These are phyloP conservation scores for Balearica regulorum DNA, from an alignment of 2,797 vertebrate species.

Conservation along the genomic window DNA sequence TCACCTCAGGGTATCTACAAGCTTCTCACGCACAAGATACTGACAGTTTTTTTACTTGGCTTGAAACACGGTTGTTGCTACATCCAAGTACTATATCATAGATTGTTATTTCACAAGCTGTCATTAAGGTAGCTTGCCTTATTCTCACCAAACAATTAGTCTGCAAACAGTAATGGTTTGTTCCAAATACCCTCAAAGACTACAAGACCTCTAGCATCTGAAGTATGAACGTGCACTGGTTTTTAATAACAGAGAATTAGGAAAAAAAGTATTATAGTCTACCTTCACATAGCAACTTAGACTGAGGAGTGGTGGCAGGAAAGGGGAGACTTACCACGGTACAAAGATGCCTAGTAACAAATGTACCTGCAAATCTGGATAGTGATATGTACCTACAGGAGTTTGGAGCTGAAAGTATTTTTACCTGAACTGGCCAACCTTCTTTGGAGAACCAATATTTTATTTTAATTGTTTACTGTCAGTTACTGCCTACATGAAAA, in stretches of 20 bases:
- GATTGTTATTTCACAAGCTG: constrained; percentile 77
- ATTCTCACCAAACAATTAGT: constrained; percentile 71
- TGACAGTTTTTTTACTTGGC: constrained; percentile 73
- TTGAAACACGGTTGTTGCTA: constrained; percentile 72
- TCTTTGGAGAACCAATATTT: constrained; percentile 14
- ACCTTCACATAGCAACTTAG: constrained; percentile 44
- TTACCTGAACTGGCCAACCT: constrained; percentile 17
- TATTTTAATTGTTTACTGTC: background rate
- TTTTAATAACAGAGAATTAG: constrained; percentile 43
- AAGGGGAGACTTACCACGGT: background rate
- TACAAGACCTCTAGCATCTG: constrained; percentile 44
- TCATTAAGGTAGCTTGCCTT: constrained; percentile 73
- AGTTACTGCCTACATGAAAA: background rate
- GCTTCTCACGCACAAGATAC: constrained; percentile 83
- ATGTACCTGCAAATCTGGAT: background rate
- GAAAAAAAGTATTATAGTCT: background rate
- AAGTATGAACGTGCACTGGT: constrained; percentile 8
- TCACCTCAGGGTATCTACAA: constrained; percentile 78
- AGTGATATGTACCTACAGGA: background rate
- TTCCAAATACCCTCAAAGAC: constrained; percentile 64
- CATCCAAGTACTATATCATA: constrained; percentile 77
- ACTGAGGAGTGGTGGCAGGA: constrained; percentile 5
- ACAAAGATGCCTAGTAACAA: background rate
- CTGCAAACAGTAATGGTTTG: constrained; percentile 72
- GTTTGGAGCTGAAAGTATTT: background rate